Base-by-base conservation (phyloP, 1,140 invertebrate species). In the Mizuhopecten yessoensis region DNA sequence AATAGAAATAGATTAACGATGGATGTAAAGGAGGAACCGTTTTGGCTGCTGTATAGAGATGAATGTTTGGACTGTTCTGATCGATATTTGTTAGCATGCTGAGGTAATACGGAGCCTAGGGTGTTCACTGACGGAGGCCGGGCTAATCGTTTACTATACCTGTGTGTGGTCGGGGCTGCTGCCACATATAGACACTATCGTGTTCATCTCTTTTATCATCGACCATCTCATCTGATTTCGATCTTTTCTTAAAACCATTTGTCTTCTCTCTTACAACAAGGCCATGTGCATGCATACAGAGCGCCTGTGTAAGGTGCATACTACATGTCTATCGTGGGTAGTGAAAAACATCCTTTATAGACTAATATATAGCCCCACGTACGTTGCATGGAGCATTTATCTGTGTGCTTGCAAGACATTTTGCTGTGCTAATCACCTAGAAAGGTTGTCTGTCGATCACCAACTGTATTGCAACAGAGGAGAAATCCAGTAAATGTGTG, bases 231-330 rank as follows among this genome's bases (percentile, higher is more conserved):
- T 75, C 57, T 29, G 57, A 75, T 75, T 75, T 75, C 57, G 57
- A 75, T 75, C 57, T 75, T 49, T n/a, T 29, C 57, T 29, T 75
- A 75, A 75, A 75, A 29, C 57, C 57, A 75, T 75, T 75, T 75
- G 57, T 75, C 57, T 49, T 49, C 45, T 49, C 45, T 20, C 20
- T 75, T 75, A 75, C 23, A 75, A 75, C 57, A n/a, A 75, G n/a
- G 1, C 11, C 0, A 29, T 29, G 3, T 75, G 17, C 5, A 29
- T 29, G 45, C 20, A 75, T n/a, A n/a, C 57, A 0, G 17, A 75
- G 29, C 23, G n/a, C n/a, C 57, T 75, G 17, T 75, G n/a, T 75
- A 17, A 29, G n/a, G 23, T 29, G 11, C 23, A 29, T 9, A 11
- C 57, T 29, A 7, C 23, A 49, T n/a, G n/a, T n/a, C n/a, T 20